Base-by-base conservation (phyloP, 2,797 vertebrate genomes). In the Paratrypauchen microcephalus region DNA sequence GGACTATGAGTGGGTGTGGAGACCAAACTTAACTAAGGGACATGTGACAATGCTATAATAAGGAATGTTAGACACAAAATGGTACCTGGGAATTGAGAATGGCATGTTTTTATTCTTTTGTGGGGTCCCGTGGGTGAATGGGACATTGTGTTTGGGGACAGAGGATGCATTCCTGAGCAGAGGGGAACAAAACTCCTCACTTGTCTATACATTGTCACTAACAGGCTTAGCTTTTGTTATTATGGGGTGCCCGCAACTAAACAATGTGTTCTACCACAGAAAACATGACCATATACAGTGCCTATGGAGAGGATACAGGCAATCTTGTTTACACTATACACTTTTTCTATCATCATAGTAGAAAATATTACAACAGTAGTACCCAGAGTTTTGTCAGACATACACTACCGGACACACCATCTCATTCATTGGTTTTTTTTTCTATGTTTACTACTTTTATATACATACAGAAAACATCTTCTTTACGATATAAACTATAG, bases 1-100 rank as follows among this genome's bases (percentile, higher is more conserved):
- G 71, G 81, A 81, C 74, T 71, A 45, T 21, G 68, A 72, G 81
- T 86, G 86, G 81, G 83, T 72, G 77, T 83, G 75, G 0, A 18
- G 60, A 74, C 70, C 16, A 26, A 79, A 65, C 70, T 57, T 70
- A 70, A 63, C 28, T 70, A 84, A 84, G 69, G 15, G 73, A 81
- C 77, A 48, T 77, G 80, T 84, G 85, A 87, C 82, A 71, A 67
- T 72, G 77, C 73, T 77, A 36, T 36, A 32, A 32, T 36, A 86
- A 88, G 87, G 81, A 83, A 78, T n/a, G 69, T 65, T 74, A 74
- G 66, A 15, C 71, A 89, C 78, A 89, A 87, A 80, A 81, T 36
- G 55, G 89, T 87, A 90, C 85, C 88, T 85, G 88, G 84, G 78
- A 86, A 83, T 80, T 86, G 66, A 81, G 79, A 86, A 75, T 81